A percentile compares a stretch with the other conserved stretches of the same genome.
Evolutionary conservation across 2,113 vertebrate species (phyloP).

Genomic region (Noctilio leporinus): DNA sequence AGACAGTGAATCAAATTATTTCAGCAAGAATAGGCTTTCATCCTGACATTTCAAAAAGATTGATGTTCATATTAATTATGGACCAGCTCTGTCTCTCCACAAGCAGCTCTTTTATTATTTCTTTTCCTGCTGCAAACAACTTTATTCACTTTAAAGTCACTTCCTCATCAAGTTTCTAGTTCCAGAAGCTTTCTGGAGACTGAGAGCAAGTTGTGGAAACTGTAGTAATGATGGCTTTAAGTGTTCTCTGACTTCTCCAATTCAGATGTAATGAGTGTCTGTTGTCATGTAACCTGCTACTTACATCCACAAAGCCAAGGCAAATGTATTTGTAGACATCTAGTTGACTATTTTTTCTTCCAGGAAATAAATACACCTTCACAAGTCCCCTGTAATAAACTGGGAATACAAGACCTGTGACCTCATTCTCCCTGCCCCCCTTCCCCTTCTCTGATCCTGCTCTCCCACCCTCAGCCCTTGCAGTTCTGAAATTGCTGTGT

Average conservation of each 20-base stretch:
- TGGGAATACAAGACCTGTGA: neutral
- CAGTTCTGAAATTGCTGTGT: neutral
- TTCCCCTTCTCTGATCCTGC: neutral
- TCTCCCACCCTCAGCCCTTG: no score
- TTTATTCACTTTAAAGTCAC: conserved; percentile 50
- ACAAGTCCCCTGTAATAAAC: neutral
- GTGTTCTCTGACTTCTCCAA: conserved; percentile 34
- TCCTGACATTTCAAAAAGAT: conserved; percentile 57
- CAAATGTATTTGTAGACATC: conserved; percentile 37
- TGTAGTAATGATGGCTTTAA: conserved; percentile 46
- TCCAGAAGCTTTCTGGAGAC: conserved; percentile 41
- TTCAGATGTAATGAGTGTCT: neutral
- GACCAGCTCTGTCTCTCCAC: neutral
- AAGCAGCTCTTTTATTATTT: neutral
- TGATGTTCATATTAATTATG: conserved; percentile 54
- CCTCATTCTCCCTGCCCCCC: neutral
- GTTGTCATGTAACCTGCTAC: conserved; percentile 17
- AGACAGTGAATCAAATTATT: conserved; percentile 42
- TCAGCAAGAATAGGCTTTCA: conserved; percentile 54
- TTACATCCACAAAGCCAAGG: conserved; percentile 59
- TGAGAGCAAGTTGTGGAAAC: conserved; percentile 28
- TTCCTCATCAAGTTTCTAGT: conserved; percentile 22
- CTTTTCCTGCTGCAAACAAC: neutral
- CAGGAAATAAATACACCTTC: neutral
- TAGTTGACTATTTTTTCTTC: neutral